Base-by-base conservation (phyloP, 2,888 invertebrate species). In the Habrosyne pyritoides region DNA sequence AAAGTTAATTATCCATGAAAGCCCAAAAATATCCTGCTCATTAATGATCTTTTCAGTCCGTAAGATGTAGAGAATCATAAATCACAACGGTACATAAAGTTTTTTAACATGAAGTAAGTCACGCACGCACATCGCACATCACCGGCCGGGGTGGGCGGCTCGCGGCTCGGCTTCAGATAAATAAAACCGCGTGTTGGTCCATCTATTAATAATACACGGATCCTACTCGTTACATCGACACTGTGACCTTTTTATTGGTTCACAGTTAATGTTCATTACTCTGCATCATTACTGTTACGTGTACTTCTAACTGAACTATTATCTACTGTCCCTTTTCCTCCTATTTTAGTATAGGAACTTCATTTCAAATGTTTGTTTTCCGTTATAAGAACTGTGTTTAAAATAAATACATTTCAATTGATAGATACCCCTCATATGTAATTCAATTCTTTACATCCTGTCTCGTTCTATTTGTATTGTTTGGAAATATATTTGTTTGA, bases 121-220 rank as follows among this genome's bases (percentile, higher is more conserved):
- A 62, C 68, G 69, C 62, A 68, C 58, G 55, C 57, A 62, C 56
- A n/a, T 14, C 46, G 18, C n/a, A 47, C 28, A 51, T 51, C 8
- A 46, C 21, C 47, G 53, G 53, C 14, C 49, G 46, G 57, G 33
- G 47, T 10, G n/a, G 63, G 50, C 65, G 62, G 56, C 57, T 36
- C 56, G 52, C 53, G 60, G 60, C 53, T 63, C 67, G 61, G 69
- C 74, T 72, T 71, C 76, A 84, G 82, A 84, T 81, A 85, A 81
- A 80, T 82, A 78, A 78, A 82, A 76, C 86, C 70, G 83, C 83
- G 84, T 86, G 87, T 87, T 85, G 87, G 87, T 85, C 84, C 67
- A 61, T 86, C 87, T 88, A 88, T 89, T 83, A 87, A 87, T 88
- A 87, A 71, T 67, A 71, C 74, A 60, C 66, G 59, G 73, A 79